phyloP scores from a whole-genome alignment of 2,888 invertebrate genomes.

The Sialis lutaria region DNA sequence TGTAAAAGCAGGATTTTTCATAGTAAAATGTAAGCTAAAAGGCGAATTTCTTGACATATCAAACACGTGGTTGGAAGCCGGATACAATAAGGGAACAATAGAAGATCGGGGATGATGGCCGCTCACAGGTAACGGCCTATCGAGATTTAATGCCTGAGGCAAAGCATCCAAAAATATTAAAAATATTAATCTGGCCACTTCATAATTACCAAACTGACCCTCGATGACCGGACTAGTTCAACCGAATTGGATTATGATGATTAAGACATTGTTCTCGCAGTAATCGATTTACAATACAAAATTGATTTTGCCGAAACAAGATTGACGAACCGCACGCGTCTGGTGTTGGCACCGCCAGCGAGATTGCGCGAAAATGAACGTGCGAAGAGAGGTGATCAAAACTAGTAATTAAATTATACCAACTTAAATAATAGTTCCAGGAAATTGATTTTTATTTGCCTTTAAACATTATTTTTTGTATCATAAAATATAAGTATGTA shows the following conservation, averaged over 20 bases:
- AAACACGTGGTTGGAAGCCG: slow-evolving; percentile 5
- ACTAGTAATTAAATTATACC: neutral
- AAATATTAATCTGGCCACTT: neutral
- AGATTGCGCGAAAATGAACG: neutral
- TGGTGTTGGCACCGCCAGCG: neutral
- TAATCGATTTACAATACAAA: neutral
- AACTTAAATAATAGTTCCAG: neutral
- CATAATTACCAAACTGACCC: neutral
- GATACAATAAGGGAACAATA: slow-evolving; percentile 6
- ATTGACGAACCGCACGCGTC: neutral
- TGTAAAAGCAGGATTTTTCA: neutral
- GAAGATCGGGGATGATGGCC: slow-evolving; percentile 5
- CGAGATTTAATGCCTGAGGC: slow-evolving; percentile 1
- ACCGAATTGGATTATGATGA: neutral
- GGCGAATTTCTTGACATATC: slow-evolving; percentile 1
- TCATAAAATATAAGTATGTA: too few relatives aligned
- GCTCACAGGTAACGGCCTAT: slow-evolving; percentile 3
- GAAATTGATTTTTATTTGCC: neutral
- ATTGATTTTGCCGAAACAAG: neutral
- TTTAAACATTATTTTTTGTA: neutral
- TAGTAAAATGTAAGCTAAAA: neutral
- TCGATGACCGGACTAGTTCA: neutral
- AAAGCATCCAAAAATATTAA: neutral
- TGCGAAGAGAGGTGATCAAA: neutral
- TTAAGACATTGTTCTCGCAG: neutral